Conservation (phyloP, 23 tunicate species). For the Ciona savignyi region DNA sequence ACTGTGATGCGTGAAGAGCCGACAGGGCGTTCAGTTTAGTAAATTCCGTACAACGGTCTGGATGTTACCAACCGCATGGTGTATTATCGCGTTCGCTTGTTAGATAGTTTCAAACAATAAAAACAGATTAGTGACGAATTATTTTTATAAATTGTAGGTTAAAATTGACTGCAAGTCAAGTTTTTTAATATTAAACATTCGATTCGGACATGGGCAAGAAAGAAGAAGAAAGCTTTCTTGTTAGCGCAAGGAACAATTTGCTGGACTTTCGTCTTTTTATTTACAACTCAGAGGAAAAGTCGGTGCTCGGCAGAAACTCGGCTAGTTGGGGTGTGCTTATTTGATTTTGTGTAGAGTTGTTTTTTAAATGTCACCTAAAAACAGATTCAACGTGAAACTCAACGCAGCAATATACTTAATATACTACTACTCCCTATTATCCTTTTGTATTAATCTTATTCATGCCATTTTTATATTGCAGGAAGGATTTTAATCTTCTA, state of each 20-base stretch:
- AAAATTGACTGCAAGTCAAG: too few species aligned
- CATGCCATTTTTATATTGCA: slow-evolving; percentile 17
- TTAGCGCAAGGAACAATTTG: slow-evolving; percentile 17
- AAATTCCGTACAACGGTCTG: too few species aligned
- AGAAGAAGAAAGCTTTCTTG: slow-evolving; percentile 11
- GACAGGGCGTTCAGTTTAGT: too few species aligned
- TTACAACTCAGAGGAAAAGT: slow-evolving; percentile 29
- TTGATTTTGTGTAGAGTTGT: slow-evolving; percentile 1
- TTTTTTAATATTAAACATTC: too few species aligned
- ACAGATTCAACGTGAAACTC: not conserved
- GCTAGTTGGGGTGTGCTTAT: slow-evolving; percentile 55
- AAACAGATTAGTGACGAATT: too few species aligned
- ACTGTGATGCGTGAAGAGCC: too few species aligned
- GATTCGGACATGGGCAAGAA: slow-evolving; percentile 20
- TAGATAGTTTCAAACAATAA: too few species aligned
- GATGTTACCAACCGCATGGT: too few species aligned
- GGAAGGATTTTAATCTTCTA: slow-evolving; percentile 77
- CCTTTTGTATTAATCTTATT: not conserved
- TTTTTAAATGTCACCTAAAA: not conserved
- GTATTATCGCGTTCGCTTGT: too few species aligned
- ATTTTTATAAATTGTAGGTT: too few species aligned
- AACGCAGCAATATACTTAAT: too few species aligned
- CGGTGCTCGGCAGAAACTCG: slow-evolving; percentile 62
- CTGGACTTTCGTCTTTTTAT: slow-evolving; percentile 38
- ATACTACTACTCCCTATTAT: too few species aligned